These are phyloP conservation scores for Paracentrotus lividus DNA, from an alignment of 53 echinoderm and acorn worm genomes.

Conservation along the genomic window DNA sequence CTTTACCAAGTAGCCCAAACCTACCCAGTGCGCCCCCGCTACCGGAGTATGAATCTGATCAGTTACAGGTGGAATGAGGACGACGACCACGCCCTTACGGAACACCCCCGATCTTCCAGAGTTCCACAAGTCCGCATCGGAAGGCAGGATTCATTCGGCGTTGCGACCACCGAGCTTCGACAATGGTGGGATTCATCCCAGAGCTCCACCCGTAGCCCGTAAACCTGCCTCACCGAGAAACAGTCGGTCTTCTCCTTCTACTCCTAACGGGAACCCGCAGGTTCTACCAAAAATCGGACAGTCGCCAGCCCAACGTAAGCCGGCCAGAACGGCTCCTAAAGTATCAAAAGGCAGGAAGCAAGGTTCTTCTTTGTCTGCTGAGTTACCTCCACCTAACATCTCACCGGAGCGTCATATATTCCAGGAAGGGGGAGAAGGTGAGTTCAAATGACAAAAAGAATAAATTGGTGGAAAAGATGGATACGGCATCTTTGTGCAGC, in stretches of 20 bases:
- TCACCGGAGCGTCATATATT: conserved; percentile 17
- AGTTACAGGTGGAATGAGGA: not conserved
- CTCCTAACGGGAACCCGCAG: conserved; percentile 25
- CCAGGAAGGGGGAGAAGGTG: not conserved
- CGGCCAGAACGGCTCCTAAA: conserved; percentile 22
- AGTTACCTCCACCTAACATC: conserved; percentile 41
- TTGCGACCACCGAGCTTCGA: not conserved
- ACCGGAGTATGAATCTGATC: conserved; percentile 57
- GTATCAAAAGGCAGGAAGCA: not conserved
- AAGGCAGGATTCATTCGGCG: not conserved
- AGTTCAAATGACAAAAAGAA: too few species aligned
- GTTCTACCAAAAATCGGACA: not conserved
- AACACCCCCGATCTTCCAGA: conserved; percentile 48
- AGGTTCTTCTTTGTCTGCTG: not conserved
- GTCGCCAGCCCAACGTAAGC: conserved; percentile 8
- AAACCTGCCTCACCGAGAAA: conserved; percentile 31
- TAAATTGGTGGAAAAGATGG: too few species aligned
- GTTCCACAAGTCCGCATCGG: conserved; percentile 22
- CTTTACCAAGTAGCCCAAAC: not conserved
- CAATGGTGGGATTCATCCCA: not conserved
- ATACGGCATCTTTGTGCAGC: too few species aligned
- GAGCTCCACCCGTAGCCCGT: conserved; percentile 7
- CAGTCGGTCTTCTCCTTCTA: conserved; percentile 26
- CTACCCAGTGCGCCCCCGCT: conserved; percentile 50
- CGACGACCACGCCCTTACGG: not conserved